Evolutionary conservation across 2,888 invertebrate species (phyloP), one percentile per base, ranked within the genome.

Genomic region (Empis stercorea): DNA sequence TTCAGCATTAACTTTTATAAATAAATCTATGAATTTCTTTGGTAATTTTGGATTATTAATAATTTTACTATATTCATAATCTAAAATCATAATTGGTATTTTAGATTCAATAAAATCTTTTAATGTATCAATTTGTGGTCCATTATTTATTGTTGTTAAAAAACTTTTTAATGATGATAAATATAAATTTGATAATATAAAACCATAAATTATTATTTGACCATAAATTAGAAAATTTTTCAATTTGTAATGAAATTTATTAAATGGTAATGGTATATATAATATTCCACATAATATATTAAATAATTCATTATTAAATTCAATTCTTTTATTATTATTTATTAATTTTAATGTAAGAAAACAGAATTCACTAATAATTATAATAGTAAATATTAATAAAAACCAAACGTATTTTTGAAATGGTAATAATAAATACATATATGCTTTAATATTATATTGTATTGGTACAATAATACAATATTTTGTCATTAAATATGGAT

Each of bases 381-480:
- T 27, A 6, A 27, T 27, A 7, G 23, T 27, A 27, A 59, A 14
- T 0, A 53, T 5, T 1, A 62, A 7, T 1, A 61, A 36, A 0
- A 57, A 9, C 64, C 65, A 65, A 0, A 57, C 54, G 10, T 44
- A 47, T 0, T 44, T 2, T 20, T 58, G 49, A 11, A 64, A 52
- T 0, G 59, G 57, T 9, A 56, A 54, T 4, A 48, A 46, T 7
- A 62, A 47, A 39, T 58, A 64, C 9, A 54, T 38, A 11, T 14
- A 41, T 61, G 55, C 16, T 56, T 56, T 2, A 57, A 47, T 0
- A 62, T 57, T 3, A 57, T 54, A 44, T 59, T 62, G 2, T 41
- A 51, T 57, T 1, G 64, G 64, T 14, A 64, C 59, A 59, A 65
- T 62, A 4, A 65, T 30, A 43, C 63, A 64, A 53, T 57, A 58